These are phyloP conservation scores for Porites cylindrica DNA, from an alignment of 92 coral and sea anemone genomes.

Conservation along the genomic window DNA sequence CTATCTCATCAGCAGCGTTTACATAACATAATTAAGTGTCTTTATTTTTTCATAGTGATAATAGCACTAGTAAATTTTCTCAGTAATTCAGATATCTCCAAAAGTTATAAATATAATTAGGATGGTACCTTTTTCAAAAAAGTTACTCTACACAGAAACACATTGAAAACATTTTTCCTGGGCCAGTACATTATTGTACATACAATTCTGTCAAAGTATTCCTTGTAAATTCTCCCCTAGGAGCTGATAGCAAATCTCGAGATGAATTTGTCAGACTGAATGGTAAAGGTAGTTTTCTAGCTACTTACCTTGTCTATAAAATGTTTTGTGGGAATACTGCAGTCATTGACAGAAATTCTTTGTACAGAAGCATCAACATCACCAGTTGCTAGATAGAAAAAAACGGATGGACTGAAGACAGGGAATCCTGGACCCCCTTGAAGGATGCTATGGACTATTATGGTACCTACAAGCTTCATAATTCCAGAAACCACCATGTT, in stretches of 20 bases:
- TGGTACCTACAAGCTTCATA: slow-evolving; percentile 48
- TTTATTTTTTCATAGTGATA: no score
- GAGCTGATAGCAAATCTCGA: not conserved
- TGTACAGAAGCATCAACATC: slow-evolving; percentile 46
- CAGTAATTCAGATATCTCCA: no score
- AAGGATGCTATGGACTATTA: slow-evolving; percentile 65
- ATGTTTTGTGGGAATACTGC: slow-evolving; percentile 27
- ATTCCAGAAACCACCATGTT: slow-evolving; percentile 57
- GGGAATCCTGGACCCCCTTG: slow-evolving; percentile 78
- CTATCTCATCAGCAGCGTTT: no score
- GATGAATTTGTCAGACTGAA: not conserved
- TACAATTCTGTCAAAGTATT: no score
- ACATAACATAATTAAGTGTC: no score
- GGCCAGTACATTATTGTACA: no score
- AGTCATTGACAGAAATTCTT: slow-evolving; percentile 38
- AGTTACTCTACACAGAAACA: no score
- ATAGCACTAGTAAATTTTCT: no score
- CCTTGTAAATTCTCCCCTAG: not conserved
- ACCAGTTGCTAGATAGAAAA: slow-evolving; percentile 64
- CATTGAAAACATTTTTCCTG: no score
- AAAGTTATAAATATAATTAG: no score
- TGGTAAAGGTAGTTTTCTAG: not conserved
- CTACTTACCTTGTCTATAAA: slow-evolving; percentile 39
- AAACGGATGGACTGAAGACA: slow-evolving; percentile 58
- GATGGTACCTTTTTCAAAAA: no score